phyloP scores from a whole-genome alignment of 2,797 vertebrate species.

The Megalops cyprinoides region DNA sequence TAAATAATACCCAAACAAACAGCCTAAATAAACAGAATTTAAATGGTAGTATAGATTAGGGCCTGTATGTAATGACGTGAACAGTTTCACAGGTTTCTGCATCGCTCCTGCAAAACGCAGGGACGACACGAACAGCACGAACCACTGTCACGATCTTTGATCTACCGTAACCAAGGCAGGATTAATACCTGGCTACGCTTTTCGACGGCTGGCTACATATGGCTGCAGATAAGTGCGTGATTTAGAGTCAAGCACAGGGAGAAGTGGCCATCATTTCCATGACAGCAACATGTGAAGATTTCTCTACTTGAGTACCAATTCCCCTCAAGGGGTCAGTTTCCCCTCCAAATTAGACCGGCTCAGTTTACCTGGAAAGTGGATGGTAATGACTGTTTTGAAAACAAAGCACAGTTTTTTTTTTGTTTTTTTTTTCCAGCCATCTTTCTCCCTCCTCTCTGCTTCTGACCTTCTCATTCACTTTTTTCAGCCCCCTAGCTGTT shows the following conservation, averaged over 20 bases:
- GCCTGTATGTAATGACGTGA: not conserved
- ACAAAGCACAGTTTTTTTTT: not conserved
- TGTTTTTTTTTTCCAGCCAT: not conserved
- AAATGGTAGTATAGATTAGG: not conserved
- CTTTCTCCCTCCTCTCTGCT: conserved; percentile 45
- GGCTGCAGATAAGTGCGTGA: not conserved
- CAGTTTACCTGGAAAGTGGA: not conserved
- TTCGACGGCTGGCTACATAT: not conserved
- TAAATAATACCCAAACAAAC: no score
- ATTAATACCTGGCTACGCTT: no score
- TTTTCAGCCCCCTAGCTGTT: conserved; percentile 56
- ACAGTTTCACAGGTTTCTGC: not conserved
- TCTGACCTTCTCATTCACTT: no score
- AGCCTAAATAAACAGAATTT: not conserved
- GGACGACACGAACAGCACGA: not conserved
- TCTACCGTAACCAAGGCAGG: not conserved
- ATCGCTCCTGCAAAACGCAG: not conserved
- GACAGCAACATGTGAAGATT: not conserved
- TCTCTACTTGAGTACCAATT: not conserved
- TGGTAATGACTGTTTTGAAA: not conserved
- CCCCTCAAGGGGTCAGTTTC: no score
- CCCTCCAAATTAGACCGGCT: not conserved
- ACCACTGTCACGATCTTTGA: not conserved
- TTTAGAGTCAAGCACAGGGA: not conserved
- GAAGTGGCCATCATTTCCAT: not conserved